These are phyloP conservation scores for Labeo catla DNA, from an alignment of 2,113 vertebrate genomes.

Conservation along the genomic window DNA sequence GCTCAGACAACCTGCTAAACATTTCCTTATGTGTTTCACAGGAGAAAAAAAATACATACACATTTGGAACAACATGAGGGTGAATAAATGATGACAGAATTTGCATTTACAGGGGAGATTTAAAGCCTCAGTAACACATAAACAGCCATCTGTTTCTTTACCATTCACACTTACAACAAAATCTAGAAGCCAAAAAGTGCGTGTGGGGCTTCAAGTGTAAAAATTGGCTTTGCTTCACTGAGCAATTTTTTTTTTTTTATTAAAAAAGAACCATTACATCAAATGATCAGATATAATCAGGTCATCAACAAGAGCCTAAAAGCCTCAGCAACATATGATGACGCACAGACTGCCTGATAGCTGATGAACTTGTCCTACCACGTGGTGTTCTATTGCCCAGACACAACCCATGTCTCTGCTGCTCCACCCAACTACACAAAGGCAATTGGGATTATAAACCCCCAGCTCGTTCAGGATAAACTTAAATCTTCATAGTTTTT, in stretches of 20 bases:
- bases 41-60: background rate
- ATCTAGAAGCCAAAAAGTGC: background rate
- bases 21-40: background rate
- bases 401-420: background rate
- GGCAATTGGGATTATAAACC: slow-evolving; percentile 36
- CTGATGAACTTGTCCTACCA: slow-evolving; percentile 23
- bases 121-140: background rate
- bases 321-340: slow-evolving; percentile 16
- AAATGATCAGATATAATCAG: slow-evolving; percentile 31
- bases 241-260: background rate
- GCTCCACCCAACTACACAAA: slow-evolving; percentile 1
- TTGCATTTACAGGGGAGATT: background rate
- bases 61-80: background rate
- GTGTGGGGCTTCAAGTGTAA: background rate
- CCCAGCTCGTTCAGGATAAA: slow-evolving; percentile 26
- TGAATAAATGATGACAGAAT: background rate
- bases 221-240: background rate
- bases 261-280: background rate
- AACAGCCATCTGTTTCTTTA: background rate
- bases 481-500: slow-evolving; percentile 15
- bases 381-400: background rate
- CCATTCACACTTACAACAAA: background rate
- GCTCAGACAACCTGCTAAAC: background rate
- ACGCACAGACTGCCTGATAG: slow-evolving; percentile 7
- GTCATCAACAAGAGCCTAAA: slow-evolving; percentile 26